Conservation (phyloP, 2,888 invertebrate genomes). For the Hirtodrosophila duncani region DNA sequence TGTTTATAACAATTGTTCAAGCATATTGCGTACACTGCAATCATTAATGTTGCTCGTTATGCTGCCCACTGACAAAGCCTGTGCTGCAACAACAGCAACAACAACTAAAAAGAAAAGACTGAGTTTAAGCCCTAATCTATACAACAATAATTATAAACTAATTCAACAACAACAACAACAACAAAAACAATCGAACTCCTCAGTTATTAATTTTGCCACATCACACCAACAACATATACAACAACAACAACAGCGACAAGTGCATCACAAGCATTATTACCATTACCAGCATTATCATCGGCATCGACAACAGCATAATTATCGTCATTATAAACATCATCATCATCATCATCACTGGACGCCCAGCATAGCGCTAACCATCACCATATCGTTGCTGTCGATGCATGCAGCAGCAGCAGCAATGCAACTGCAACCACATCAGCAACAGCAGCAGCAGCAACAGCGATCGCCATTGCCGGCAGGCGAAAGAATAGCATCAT, state of each 20-base stretch:
- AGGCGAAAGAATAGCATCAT: not conserved
- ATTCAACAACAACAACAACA: slow-evolving; percentile 9
- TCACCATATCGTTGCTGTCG: slow-evolving; percentile 49
- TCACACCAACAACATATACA: slow-evolving; percentile 1
- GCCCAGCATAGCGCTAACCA: slow-evolving; percentile 38
- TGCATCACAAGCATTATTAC: slow-evolving; percentile 11
- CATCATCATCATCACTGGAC: slow-evolving; percentile 10
- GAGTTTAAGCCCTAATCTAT: slow-evolving; percentile 33
- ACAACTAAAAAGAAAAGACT: slow-evolving; percentile 34
- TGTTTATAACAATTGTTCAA: slow-evolving; percentile 30
- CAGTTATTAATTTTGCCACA: too few relatives aligned
- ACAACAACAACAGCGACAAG: slow-evolving; percentile 17
- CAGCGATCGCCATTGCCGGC: not conserved
- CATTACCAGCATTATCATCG: slow-evolving; percentile 6
- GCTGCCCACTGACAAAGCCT: slow-evolving; percentile 21
- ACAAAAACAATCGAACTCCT: too few relatives aligned
- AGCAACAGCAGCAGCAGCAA: slow-evolving; percentile 3
- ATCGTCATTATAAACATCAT: slow-evolving; percentile 9
- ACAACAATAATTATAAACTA: slow-evolving; percentile 20
- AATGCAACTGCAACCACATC: slow-evolving; percentile 14
- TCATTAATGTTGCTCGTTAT: slow-evolving; percentile 47
- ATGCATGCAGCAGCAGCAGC: slow-evolving; percentile 50
- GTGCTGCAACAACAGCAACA: slow-evolving; percentile 20
- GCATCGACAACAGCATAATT: slow-evolving; percentile 4
- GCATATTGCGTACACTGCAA: slow-evolving; percentile 48